A percentile compares a stretch with the other conserved stretches of the same genome.
phyloP scores from a whole-genome alignment of 2,797 vertebrate genomes.

The Crax fasciolata region DNA sequence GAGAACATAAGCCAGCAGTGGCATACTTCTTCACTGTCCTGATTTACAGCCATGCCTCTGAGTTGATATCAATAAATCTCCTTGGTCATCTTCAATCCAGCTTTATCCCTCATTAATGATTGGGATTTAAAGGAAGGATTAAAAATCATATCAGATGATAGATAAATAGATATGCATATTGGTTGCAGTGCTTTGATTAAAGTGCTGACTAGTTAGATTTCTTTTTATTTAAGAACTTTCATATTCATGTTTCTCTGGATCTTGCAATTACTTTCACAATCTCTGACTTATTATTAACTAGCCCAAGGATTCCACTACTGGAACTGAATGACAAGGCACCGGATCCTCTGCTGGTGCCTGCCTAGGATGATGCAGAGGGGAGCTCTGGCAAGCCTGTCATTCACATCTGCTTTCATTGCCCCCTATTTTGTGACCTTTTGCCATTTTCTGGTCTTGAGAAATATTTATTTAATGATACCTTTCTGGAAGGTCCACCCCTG shows the following conservation, averaged over 20 bases:
- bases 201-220: neutral
- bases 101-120: conserved; percentile 75
- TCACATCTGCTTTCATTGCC: accelerated
- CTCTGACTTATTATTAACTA: neutral
- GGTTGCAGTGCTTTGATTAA: conserved; percentile 67
- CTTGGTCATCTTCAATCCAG: conserved; percentile 66
- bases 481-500: neutral
- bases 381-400: neutral
- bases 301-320: neutral
- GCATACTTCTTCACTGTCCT: conserved; percentile 66
- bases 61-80: conserved; percentile 76
- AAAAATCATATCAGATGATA: conserved; percentile 68
- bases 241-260: neutral
- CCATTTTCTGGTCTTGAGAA: neutral
- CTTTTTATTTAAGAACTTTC: conserved; percentile 23
- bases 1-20: conserved; percentile 69
- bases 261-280: conserved; percentile 1
- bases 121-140: conserved; percentile 70
- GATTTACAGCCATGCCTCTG: conserved; percentile 71
- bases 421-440: neutral
- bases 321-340: neutral
- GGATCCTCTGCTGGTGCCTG: neutral
- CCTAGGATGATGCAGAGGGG: accelerated
- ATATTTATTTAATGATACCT: neutral
- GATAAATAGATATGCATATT: neutral